Base-by-base conservation (phyloP, 1,140 invertebrate species). In the Spodoptera litura region DNA sequence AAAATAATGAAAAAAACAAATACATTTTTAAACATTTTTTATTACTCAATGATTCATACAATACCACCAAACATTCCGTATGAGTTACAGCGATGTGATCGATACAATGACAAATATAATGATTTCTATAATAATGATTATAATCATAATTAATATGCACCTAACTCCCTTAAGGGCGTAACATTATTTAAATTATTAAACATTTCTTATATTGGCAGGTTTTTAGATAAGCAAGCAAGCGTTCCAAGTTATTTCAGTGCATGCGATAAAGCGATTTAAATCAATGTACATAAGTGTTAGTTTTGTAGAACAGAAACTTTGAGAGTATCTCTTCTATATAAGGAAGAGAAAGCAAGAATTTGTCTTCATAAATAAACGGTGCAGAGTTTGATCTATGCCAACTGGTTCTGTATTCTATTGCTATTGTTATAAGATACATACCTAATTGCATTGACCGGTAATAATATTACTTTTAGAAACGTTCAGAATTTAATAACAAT, bases 111-210 rank as follows among this genome's bases (percentile, higher is more conserved):
- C 53, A 35, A 68, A 78, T 51, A 59, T 62, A 78, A 78, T 78
- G 73, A 75, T 49, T 38, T 52, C 51, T 64, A 44, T 64, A 20
- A 64, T 75, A 49, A 64, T 75, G 51, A 59, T 64, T 75, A 75
- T 31, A 62, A 73, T 75, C 13, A 75, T 75, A 75, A 64, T 62
- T 44, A 64, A 75, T 75, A 75, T 75, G 73, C 59, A 75, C 73
- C 73, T 75, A 75, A 11, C 4, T 62, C 58, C 59, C 49, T 75
- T 53, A 62, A 75, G 59, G 59, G 76, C 56, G 81, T 55, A 85
- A 89, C 91, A 93, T 93, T 92, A 93, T 92, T 92, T 82, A 89
- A 93, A 92, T 93, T 93, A 93, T 93, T 92, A 92, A 92, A 93
- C 68, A 83, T 81, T 66, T 20, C 15, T 49, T 27, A 10, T 15